Conservation (phyloP, 2,888 invertebrate species). For the Xylota segnis region DNA sequence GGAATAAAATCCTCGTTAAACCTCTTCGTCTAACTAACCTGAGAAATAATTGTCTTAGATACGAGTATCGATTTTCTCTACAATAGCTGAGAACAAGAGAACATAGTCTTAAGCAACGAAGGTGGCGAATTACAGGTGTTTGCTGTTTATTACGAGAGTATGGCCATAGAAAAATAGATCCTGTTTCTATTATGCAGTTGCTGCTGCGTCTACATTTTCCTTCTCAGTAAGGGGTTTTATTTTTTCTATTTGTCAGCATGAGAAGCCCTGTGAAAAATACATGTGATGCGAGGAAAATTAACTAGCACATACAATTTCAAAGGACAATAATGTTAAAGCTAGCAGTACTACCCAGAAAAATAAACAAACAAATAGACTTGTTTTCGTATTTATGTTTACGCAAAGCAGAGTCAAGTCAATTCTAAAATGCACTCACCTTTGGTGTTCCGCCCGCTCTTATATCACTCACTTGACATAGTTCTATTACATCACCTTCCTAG, state of each 20-base stretch:
- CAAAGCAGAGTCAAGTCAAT: not conserved
- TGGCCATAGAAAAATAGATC: not conserved
- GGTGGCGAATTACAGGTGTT: not conserved
- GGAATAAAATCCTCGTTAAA: constrained; percentile 16
- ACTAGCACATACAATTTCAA: constrained; percentile 14
- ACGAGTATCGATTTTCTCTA: constrained; percentile 40
- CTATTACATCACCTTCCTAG: constrained; percentile 99
- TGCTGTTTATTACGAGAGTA: not conserved
- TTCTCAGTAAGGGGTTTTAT: not conserved
- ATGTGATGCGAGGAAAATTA: not conserved
- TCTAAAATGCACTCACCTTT: constrained; percentile 87
- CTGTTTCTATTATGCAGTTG: not conserved
- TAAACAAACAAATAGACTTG: constrained; percentile 1
- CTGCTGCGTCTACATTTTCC: not conserved
- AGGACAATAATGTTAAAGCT: not conserved
- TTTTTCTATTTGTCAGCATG: not conserved
- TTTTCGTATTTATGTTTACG: constrained; percentile 23
- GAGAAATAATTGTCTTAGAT: constrained; percentile 12
- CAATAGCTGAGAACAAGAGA: constrained; percentile 1
- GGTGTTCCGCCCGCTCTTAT: constrained; percentile 96
- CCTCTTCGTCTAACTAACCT: not conserved
- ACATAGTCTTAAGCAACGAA: not conserved
- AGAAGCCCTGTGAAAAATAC: not conserved
- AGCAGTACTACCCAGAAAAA: constrained; percentile 23
- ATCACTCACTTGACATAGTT: constrained; percentile 99